phyloP scores from a whole-genome alignment of 2,797 vertebrate genomes.

The Erethizon dorsatum region DNA sequence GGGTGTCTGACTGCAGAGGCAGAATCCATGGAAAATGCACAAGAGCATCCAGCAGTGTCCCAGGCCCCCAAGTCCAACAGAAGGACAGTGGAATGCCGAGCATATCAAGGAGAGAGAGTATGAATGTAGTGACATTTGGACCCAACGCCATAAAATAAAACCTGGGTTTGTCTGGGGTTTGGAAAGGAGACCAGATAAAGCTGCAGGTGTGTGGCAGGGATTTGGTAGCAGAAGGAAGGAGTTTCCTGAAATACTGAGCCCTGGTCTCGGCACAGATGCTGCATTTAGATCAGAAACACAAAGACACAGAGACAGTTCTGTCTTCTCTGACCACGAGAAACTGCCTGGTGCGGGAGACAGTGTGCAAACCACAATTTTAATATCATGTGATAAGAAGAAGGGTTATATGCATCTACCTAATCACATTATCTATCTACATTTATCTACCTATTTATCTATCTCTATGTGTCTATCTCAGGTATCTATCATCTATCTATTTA shows the following conservation, averaged over 20 bases:
- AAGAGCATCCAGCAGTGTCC: not conserved
- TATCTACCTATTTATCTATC: not conserved
- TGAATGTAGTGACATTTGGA: not conserved
- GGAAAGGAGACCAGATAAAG: not conserved
- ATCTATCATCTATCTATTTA: not conserved
- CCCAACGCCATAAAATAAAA: not conserved
- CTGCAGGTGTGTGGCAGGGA: not conserved
- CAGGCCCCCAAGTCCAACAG: too few species aligned
- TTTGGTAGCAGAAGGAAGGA: not conserved
- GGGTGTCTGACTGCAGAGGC: not conserved
- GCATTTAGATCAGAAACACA: not conserved
- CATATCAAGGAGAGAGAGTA: not conserved
- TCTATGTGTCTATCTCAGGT: not conserved
- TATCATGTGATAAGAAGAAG: slow-evolving; percentile 6
- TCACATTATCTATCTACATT: not conserved
- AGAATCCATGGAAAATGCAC: not conserved
- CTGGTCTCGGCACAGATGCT: not conserved
- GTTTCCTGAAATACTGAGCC: not conserved
- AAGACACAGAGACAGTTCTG: not conserved
- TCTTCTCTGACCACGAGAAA: not conserved
- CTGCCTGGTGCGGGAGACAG: not conserved
- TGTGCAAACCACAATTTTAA: not conserved
- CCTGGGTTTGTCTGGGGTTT: not conserved
- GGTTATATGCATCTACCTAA: not conserved
- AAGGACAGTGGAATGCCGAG: not conserved